Percentiles rank a stretch among this genome's conserved stretches.
Conservation (phyloP, 2,113 vertebrate species). For the Origma solitaria region DNA sequence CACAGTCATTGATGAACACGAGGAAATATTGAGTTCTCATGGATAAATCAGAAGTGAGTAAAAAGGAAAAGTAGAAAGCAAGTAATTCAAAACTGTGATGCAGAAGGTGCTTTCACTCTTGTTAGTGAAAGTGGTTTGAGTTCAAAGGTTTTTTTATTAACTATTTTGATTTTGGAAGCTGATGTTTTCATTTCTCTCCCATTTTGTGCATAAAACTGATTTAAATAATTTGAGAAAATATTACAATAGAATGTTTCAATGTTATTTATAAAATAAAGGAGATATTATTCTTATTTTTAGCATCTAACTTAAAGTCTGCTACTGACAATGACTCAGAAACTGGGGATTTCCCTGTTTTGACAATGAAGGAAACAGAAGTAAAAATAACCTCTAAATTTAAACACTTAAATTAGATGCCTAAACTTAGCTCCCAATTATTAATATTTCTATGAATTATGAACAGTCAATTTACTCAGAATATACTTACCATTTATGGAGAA, state of each 20-base stretch:
- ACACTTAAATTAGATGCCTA: background rate
- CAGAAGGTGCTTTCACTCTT: background rate
- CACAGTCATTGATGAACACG: background rate
- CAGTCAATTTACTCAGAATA: background rate
- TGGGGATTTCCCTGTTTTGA: background rate
- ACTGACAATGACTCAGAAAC: background rate
- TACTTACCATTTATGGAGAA: background rate
- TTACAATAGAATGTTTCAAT: background rate
- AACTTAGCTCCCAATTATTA: background rate
- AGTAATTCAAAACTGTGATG: background rate
- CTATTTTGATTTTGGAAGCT: background rate
- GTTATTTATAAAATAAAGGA: background rate
- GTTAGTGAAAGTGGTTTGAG: background rate
- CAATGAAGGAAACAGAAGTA: background rate
- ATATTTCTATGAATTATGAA: background rate
- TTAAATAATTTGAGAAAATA: background rate
- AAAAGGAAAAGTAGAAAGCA: background rate
- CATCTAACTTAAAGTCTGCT: background rate
- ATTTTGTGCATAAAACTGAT: background rate
- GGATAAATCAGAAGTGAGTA: background rate
- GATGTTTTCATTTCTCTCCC: background rate
- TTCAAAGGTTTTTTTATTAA: background rate
- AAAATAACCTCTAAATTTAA: background rate
- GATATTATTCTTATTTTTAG: background rate
- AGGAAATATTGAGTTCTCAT: background rate